Evolutionary conservation across 2,113 vertebrate genomes (phyloP).

Genomic region (Nesospiza acunhae): DNA sequence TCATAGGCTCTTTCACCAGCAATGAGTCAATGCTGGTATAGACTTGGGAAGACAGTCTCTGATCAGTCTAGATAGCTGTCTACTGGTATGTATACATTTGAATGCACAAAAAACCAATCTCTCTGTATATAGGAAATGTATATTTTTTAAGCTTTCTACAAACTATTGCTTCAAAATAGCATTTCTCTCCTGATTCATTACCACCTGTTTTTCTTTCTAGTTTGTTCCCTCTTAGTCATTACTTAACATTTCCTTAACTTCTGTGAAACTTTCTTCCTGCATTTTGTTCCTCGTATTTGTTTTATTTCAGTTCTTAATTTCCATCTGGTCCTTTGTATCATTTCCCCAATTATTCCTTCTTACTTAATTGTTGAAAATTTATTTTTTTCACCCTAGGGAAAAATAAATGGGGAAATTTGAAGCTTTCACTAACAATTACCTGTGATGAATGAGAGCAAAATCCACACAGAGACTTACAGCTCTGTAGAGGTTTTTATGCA

Average conservation of each 20-base stretch:
- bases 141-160: background rate
- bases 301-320: background rate
- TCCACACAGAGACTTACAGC: background rate
- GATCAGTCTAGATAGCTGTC: background rate
- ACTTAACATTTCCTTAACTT: background rate
- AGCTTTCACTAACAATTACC: background rate
- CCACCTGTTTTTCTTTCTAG: background rate
- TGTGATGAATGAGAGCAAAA: background rate
- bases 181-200: background rate
- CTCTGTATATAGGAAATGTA: fast-evolving
- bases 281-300: background rate
- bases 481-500: background rate
- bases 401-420: background rate
- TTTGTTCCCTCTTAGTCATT: background rate
- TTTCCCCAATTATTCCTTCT: background rate
- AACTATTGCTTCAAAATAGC: background rate
- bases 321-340: background rate
- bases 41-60: background rate
- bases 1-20: background rate
- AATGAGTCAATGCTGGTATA: background rate
- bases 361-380: background rate
- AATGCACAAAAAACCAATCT: background rate
- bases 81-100: background rate
- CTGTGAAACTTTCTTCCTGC: background rate
- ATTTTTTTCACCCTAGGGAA: background rate